These are phyloP conservation scores for Brachypalpus laphriformis DNA, from an alignment of 2,888 invertebrate species.

Conservation along the genomic window DNA sequence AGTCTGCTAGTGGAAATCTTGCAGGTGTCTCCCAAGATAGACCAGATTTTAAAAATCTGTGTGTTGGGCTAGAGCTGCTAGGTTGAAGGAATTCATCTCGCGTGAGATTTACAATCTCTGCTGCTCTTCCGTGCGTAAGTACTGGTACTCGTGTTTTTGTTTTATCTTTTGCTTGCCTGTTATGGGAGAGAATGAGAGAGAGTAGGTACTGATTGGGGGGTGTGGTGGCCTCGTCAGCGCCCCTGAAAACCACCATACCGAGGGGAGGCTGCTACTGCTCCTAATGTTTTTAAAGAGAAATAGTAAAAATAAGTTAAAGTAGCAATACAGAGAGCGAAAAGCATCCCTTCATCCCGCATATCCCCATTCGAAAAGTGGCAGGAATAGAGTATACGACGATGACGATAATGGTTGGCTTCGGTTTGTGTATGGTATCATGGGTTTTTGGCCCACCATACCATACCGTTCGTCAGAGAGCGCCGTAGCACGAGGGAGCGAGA, in stretches of 20 bases:
- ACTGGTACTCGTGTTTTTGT: constrained; percentile 61
- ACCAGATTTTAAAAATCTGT: constrained; percentile 7
- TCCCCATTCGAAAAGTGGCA: neutral
- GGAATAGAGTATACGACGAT: constrained; percentile 13
- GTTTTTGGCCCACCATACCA: constrained; percentile 63
- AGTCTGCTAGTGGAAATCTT: constrained; percentile 36
- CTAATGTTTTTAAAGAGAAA: constrained; percentile 30
- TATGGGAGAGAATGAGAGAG: constrained; percentile 12
- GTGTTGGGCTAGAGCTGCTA: neutral
- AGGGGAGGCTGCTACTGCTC: constrained; percentile 22
- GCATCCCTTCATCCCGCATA: neutral
- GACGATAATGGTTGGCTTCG: constrained; percentile 48
- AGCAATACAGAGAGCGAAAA: constrained; percentile 33
- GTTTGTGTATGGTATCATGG: constrained; percentile 47
- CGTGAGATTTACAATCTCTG: constrained; percentile 35
- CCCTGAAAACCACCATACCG: constrained; percentile 46
- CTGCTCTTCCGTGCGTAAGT: constrained; percentile 31
- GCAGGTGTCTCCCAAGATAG: constrained; percentile 60
- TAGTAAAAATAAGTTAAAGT: constrained; percentile 15
- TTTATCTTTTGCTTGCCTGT: constrained; percentile 27
- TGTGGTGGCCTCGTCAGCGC: constrained; percentile 51
- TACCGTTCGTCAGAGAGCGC: neutral
- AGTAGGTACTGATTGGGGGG: constrained; percentile 13
- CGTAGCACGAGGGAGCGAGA: constrained; percentile 60
- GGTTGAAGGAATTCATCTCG: constrained; percentile 23